phyloP scores from a whole-genome alignment of 2,797 vertebrate species.

The Tenualosa ilisha region DNA sequence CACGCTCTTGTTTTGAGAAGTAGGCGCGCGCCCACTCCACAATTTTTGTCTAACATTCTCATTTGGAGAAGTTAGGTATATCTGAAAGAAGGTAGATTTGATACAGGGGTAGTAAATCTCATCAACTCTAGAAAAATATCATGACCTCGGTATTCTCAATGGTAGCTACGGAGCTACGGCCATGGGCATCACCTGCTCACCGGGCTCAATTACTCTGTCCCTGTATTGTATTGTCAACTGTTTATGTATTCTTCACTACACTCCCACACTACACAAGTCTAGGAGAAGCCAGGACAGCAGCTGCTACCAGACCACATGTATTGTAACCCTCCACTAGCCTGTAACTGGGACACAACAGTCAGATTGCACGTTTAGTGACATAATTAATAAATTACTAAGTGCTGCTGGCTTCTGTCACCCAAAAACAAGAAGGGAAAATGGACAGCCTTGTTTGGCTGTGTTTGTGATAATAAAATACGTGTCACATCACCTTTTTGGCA shows the following conservation, averaged over 20 bases:
- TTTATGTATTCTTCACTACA: background rate
- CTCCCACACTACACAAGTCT: background rate
- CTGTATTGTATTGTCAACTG: background rate
- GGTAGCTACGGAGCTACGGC: no score
- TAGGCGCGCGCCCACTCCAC: no score
- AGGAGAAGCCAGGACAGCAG: background rate
- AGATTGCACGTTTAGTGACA: background rate
- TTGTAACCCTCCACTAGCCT: background rate
- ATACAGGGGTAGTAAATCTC: no score
- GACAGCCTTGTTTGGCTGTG: background rate
- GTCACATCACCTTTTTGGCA: background rate
- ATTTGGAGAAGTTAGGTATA: no score
- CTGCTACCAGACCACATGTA: background rate
- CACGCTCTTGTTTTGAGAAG: no score
- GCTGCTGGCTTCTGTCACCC: background rate
- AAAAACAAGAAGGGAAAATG: background rate
- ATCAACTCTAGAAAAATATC: no score
- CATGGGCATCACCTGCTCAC: background rate
- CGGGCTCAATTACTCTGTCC: background rate
- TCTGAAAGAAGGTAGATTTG: no score
- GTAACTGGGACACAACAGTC: background rate
- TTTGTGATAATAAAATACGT: background rate
- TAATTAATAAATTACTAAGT: background rate
- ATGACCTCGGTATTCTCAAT: no score
- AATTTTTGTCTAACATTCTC: no score